Conservation (phyloP, 2,113 vertebrate species). For the Eulemur macaco region DNA sequence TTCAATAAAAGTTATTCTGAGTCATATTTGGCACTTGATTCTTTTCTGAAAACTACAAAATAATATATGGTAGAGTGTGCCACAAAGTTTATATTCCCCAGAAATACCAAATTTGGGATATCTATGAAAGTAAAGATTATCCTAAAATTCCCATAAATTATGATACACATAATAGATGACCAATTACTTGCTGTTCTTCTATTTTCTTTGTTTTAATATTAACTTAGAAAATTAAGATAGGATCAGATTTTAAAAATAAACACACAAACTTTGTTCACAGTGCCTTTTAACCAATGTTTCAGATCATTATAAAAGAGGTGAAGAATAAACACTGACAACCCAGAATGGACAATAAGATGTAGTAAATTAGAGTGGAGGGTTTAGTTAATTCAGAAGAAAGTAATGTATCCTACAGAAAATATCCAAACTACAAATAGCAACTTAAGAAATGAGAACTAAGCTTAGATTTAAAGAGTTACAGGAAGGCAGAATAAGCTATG, state of each 20-base stretch:
- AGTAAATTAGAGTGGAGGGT: background rate
- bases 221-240: background rate
- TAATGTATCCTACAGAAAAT: background rate
- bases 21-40: background rate
- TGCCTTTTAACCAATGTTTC: conserved; percentile 1
- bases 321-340: conserved; percentile 24
- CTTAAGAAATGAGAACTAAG: background rate
- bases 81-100: background rate
- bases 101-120: background rate
- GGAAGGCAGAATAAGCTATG: background rate
- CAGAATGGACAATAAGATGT: background rate
- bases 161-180: background rate
- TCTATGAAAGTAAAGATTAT: background rate
- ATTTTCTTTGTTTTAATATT: background rate
- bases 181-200: background rate
- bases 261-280: background rate
- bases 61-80: background rate
- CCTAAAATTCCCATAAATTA: background rate
- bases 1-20: background rate
- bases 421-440: background rate
- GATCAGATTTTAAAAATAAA: conserved; percentile 6
- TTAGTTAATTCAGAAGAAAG: background rate
- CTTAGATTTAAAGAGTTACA: conserved; percentile 17
- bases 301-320: background rate
- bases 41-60: conserved; percentile 6